These are phyloP conservation scores for Kuschelorhynchus macadamiae DNA, from an alignment of 2,888 invertebrate genomes.

Conservation along the genomic window DNA sequence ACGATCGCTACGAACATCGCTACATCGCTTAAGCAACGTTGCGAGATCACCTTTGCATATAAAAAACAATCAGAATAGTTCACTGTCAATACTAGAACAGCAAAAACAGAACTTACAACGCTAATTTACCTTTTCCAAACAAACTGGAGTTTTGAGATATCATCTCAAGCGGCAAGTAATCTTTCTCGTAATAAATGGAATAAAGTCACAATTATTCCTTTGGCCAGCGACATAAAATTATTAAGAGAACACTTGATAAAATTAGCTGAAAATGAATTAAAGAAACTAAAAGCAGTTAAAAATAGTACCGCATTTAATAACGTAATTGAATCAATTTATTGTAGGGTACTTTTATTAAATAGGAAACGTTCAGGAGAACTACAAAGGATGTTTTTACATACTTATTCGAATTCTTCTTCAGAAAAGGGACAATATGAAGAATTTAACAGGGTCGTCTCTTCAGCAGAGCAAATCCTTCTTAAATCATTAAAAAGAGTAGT, in stretches of 20 bases:
- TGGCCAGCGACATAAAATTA: neutral
- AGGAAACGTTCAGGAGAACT: constrained; percentile 54
- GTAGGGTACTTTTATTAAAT: constrained; percentile 53
- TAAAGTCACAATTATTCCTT: too few relatives aligned
- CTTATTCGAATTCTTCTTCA: constrained; percentile 36
- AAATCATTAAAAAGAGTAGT: constrained; percentile 45
- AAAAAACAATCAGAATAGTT: too few relatives aligned
- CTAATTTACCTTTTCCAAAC: constrained; percentile 50
- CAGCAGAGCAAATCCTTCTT: constrained; percentile 40
- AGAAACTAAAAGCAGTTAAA: neutral
- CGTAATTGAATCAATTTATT: constrained; percentile 25
- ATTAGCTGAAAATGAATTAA: neutral
- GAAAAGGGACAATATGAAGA: constrained; percentile 43
- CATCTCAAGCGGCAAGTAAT: too few relatives aligned
- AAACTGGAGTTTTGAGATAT: constrained; percentile 47
- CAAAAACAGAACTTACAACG: constrained; percentile 51
- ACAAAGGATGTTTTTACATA: constrained; percentile 49
- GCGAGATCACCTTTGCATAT: constrained; percentile 33
- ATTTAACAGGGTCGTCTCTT: constrained; percentile 29
- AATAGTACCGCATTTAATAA: neutral
- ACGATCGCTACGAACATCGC: constrained; percentile 46
- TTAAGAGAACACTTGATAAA: constrained; percentile 11
- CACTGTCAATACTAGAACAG: too few relatives aligned
- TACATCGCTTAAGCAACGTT: constrained; percentile 45
- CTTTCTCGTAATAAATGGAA: too few relatives aligned